Conservation (phyloP, 2,797 vertebrate genomes). For the Periparus ater region DNA sequence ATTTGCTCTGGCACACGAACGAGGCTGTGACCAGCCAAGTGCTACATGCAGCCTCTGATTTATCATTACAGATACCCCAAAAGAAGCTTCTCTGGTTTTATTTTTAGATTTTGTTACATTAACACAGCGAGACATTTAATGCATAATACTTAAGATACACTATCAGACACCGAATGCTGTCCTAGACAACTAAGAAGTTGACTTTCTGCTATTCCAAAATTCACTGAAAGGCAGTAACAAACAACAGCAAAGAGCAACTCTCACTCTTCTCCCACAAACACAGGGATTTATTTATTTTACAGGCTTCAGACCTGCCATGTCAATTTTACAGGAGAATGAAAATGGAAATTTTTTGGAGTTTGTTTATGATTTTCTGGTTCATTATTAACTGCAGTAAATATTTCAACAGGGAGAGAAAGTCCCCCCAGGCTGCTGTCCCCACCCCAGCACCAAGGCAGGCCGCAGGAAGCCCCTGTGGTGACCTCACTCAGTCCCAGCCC, state of each 20-base stretch:
- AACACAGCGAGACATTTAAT: not conserved
- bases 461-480: conserved; percentile 56
- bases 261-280: not conserved
- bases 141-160: not conserved
- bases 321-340: not conserved
- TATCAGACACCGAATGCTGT: not conserved
- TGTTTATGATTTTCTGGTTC: not conserved
- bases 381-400: conserved; percentile 7
- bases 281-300: not conserved
- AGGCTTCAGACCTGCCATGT: not conserved
- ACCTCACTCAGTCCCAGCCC: conserved; percentile 39
- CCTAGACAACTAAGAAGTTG: not conserved
- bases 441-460: conserved; percentile 13
- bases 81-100: not conserved
- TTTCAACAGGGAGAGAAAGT: conserved; percentile 26
- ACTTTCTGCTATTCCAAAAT: not conserved
- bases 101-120: not conserved
- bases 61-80: not conserved
- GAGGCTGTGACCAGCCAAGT: not conserved
- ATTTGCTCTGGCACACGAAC: not conserved
- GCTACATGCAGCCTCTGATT: not conserved
- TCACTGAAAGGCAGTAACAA: not conserved
- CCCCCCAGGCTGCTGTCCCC: not conserved
- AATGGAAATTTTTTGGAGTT: not conserved
- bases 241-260: not conserved